phyloP scores from a whole-genome alignment of 2,888 invertebrate genomes.

The Pseudococcus longispinus region DNA sequence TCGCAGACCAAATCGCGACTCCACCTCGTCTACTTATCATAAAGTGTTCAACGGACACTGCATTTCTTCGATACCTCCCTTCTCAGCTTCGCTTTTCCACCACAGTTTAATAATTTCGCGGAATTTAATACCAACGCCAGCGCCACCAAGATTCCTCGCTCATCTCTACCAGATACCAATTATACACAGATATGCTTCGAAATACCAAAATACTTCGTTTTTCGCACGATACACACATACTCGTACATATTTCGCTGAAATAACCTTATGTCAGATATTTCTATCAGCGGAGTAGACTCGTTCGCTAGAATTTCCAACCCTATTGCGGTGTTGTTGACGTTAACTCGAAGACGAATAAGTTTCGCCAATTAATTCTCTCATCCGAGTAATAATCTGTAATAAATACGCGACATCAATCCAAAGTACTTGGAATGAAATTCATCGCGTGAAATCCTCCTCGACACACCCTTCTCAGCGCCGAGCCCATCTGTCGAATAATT shows the following conservation, averaged over 20 bases:
- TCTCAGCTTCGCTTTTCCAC: not conserved
- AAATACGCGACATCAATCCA: constrained; percentile 7
- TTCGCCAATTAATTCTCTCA: not conserved
- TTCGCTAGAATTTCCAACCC: not conserved
- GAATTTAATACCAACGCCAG: not conserved
- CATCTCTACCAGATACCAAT: not conserved
- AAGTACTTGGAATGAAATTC: not conserved
- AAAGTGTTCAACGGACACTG: not conserved
- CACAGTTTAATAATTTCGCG: not conserved
- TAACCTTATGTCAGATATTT: not conserved
- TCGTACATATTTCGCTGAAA: not conserved
- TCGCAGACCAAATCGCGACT: not conserved
- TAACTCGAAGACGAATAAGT: not conserved
- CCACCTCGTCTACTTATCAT: not conserved
- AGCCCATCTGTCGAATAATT: not conserved
- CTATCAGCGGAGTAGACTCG: not conserved
- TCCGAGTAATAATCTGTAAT: not conserved
- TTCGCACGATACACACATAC: not conserved
- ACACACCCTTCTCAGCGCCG: not conserved
- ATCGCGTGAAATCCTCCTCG: not conserved
- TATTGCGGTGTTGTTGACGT: not conserved
- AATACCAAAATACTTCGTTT: not conserved
- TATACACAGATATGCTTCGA: not conserved
- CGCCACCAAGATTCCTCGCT: not conserved
- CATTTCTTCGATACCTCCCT: not conserved